A percentile compares a stretch with the other conserved stretches of the same genome.
Conservation (phyloP, 2,797 vertebrate genomes). For the Galagoides demidoff region DNA sequence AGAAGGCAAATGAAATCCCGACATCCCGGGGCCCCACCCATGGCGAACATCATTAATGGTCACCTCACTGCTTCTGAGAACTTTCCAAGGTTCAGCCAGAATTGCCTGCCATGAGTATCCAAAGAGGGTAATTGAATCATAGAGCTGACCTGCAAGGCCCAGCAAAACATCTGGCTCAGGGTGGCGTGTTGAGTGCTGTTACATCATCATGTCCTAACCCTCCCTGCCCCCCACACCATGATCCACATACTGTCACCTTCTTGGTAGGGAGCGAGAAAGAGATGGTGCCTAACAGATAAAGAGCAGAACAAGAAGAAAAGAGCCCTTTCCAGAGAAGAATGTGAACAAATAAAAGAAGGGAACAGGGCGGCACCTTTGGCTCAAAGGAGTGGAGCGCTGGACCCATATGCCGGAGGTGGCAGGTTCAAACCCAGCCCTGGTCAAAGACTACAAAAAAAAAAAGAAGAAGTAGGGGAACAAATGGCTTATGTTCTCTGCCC, state of each 20-base stretch:
- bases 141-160: rapidly evolving
- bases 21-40: neutral
- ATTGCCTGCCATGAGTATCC: neutral
- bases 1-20: neutral
- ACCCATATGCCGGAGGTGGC: too few relatives aligned
- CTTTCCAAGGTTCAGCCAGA: neutral
- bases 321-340: neutral
- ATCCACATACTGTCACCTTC: neutral
- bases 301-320: neutral
- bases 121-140: neutral
- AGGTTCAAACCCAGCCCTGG: too few relatives aligned
- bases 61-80: neutral
- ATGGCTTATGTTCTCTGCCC: neutral
- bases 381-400: too few relatives aligned
- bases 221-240: neutral
- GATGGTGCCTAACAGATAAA: neutral
- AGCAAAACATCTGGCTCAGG: neutral
- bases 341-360: neutral
- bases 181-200: neutral
- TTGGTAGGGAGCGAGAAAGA: rapidly evolving
- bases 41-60: neutral
- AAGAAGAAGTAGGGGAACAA: neutral
- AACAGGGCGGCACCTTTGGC: too few relatives aligned
- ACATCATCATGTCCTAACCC: neutral
- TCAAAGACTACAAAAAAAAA: too few relatives aligned